Evolutionary conservation across 2,888 invertebrate species (phyloP).

Genomic region (Slavum lentiscoides): DNA sequence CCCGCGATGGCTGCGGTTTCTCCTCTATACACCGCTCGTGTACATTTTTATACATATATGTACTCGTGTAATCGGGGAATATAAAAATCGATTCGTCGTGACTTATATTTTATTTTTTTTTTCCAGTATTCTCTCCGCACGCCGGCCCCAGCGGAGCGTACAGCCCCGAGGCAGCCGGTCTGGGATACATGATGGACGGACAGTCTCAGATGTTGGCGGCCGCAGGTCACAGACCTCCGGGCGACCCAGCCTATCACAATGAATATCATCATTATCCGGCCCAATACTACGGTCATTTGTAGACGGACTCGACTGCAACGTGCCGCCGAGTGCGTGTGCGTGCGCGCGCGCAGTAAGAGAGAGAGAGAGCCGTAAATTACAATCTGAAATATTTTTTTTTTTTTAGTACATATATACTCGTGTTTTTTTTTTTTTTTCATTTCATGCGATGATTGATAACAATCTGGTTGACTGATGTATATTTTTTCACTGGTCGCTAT

Average conservation of each 20-base stretch:
- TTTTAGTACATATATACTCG: neutral
- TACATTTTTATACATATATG: neutral
- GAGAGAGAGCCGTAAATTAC: too few relatives aligned
- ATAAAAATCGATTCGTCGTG: constrained; percentile 10
- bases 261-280: constrained; percentile 79
- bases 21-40: neutral
- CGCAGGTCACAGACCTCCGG: constrained; percentile 78
- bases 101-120: constrained; percentile 59
- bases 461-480: constrained; percentile 49
- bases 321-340: too few relatives aligned
- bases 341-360: too few relatives aligned
- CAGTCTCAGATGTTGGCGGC: constrained; percentile 84
- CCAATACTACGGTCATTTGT: constrained; percentile 93
- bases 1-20: neutral
- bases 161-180: constrained; percentile 87
- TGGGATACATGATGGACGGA: constrained; percentile 98
- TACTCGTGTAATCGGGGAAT: neutral
- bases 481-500: constrained; percentile 51
- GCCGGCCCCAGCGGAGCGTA: constrained; percentile 94
- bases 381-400: too few relatives aligned
- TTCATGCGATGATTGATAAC: constrained; percentile 33
- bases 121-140: constrained; percentile 82
- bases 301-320: constrained; percentile 56
- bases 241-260: constrained; percentile 91
- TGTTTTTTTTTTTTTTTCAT: constrained; percentile 5